Percentiles rank a stretch among this genome's conserved stretches.
phyloP scores from a whole-genome alignment of 2,888 invertebrate genomes.

The Trichogramma dendrolimi region DNA sequence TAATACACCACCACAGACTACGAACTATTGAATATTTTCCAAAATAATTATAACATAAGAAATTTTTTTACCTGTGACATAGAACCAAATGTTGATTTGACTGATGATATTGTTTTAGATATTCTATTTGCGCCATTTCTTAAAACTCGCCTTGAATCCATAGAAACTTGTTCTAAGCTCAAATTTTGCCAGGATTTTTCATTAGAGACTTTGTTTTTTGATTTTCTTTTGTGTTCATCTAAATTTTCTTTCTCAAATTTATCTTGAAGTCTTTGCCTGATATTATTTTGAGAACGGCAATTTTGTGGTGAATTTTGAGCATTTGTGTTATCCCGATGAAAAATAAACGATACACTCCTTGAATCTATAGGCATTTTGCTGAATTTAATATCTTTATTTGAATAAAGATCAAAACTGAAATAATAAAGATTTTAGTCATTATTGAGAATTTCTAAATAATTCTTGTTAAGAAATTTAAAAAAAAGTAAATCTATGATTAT shows the following conservation, averaged over 20 bases:
- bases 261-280: slow-evolving; percentile 46
- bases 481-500: too few relatives aligned
- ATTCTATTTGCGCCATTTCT: slow-evolving; percentile 67
- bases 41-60: neutral
- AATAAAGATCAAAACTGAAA: neutral
- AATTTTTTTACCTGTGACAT: slow-evolving; percentile 60
- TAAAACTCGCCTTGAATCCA: slow-evolving; percentile 62
- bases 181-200: slow-evolving; percentile 47
- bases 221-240: slow-evolving; percentile 33
- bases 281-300: slow-evolving; percentile 36
- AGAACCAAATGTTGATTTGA: slow-evolving; percentile 64
- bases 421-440: too few relatives aligned
- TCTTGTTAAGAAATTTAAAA: too few relatives aligned
- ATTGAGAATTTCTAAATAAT: too few relatives aligned
- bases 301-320: slow-evolving; percentile 37
- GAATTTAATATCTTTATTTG: neutral
- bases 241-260: slow-evolving; percentile 44
- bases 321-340: slow-evolving; percentile 44
- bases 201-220: slow-evolving; percentile 31
- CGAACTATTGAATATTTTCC: neutral
- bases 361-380: slow-evolving; percentile 47
- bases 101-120: slow-evolving; percentile 63
- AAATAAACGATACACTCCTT: slow-evolving; percentile 49
- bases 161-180: slow-evolving; percentile 51
- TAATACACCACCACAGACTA: too few relatives aligned